phyloP scores from a whole-genome alignment of 2,797 vertebrate genomes.

The Columba guinea region DNA sequence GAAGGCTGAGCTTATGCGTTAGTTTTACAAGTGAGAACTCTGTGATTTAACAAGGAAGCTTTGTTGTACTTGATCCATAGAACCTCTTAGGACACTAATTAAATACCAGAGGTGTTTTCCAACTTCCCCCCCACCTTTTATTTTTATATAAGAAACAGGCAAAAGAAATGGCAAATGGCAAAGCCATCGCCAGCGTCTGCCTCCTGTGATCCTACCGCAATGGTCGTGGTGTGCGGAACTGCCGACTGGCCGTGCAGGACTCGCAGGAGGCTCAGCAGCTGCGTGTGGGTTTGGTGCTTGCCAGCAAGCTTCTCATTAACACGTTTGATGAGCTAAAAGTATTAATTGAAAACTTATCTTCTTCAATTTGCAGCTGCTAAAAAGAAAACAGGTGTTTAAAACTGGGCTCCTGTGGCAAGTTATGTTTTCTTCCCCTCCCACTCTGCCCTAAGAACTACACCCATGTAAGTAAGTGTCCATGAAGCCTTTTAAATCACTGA shows the following conservation, averaged over 20 bases:
- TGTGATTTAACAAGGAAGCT: neutral
- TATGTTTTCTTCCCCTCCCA: neutral
- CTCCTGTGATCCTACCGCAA: neutral
- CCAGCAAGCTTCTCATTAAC: neutral
- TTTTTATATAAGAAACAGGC: neutral
- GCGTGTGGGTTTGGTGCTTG: no score
- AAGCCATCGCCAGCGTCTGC: neutral
- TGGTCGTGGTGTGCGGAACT: neutral
- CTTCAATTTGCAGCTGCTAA: neutral
- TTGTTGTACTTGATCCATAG: neutral
- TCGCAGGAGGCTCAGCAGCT: neutral
- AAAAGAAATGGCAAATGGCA: no score
- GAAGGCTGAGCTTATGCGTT: neutral
- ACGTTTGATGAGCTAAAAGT: neutral
- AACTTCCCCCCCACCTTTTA: neutral
- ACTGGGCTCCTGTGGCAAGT: neutral
- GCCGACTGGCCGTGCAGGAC: neutral
- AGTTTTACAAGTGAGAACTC: neutral
- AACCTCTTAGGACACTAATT: neutral
- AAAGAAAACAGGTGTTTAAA: neutral
- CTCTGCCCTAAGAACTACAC: neutral
- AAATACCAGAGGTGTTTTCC: neutral
- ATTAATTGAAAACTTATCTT: neutral
- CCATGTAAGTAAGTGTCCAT: neutral
- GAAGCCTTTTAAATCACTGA: neutral